phyloP scores from a whole-genome alignment of 1,140 invertebrate species.

The Drosophila ohnishii region DNA sequence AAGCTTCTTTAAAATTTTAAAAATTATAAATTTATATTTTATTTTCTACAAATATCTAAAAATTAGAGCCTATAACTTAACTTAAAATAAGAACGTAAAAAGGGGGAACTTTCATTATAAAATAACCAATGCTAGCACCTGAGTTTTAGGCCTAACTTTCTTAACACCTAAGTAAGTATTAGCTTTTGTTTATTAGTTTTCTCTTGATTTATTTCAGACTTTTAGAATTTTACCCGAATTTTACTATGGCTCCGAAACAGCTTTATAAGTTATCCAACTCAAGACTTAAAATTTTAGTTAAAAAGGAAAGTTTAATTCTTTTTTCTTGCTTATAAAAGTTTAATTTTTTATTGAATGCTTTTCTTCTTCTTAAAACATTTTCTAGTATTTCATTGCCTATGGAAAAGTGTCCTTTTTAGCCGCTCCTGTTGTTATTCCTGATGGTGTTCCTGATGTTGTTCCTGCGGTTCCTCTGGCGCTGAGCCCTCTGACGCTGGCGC shows the following conservation, averaged over 20 bases:
- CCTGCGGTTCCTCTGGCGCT: constrained; percentile 29
- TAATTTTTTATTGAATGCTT: neutral
- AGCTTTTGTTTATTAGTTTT: neutral
- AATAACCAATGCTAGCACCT: neutral
- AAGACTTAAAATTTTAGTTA: neutral
- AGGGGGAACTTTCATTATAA: neutral
- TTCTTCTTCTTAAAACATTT: neutral
- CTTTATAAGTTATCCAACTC: neutral
- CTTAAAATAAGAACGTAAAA: neutral
- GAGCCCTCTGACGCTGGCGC: constrained; percentile 15
- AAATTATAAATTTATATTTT: neutral
- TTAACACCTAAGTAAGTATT: neutral
- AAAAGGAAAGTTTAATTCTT: neutral
- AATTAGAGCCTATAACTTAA: neutral
- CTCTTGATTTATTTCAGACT: neutral
- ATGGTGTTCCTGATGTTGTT: constrained; percentile 15
- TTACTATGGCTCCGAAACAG: neutral
- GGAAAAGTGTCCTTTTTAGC: neutral
- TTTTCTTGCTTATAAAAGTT: neutral
- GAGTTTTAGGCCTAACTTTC: neutral
- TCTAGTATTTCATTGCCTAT: neutral
- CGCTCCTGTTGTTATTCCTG: constrained; percentile 12
- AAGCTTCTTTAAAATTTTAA: neutral
- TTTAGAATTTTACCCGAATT: too few species aligned
- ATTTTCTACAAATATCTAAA: neutral